Conservation (phyloP, 2,113 vertebrate genomes). For the Myocastor coypus region DNA sequence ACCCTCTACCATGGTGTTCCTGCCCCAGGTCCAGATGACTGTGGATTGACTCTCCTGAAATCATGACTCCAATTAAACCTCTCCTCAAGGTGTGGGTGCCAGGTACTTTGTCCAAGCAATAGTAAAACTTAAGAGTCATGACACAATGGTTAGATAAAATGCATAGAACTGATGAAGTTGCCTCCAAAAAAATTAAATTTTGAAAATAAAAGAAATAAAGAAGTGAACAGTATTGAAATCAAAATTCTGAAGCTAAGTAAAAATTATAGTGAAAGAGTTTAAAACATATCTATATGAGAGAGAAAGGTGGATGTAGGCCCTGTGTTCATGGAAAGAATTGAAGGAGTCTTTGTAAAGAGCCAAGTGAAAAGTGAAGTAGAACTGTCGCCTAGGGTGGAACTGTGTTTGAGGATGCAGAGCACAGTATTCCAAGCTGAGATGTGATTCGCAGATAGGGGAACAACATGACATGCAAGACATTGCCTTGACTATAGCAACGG, state of each 20-base stretch:
- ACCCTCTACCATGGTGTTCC: neutral
- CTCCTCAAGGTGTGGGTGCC: neutral
- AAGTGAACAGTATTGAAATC: neutral
- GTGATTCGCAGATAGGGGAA: neutral
- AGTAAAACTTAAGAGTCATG: neutral
- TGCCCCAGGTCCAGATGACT: neutral
- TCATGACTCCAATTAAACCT: neutral
- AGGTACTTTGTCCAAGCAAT: neutral
- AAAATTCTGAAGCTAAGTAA: slow-evolving; percentile 3
- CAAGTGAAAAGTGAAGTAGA: neutral
- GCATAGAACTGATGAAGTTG: neutral
- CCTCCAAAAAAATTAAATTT: neutral
- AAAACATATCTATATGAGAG: slow-evolving; percentile 13
- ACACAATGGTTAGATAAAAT: neutral
- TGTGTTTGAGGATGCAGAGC: neutral
- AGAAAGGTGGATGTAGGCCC: neutral
- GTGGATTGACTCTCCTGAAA: neutral
- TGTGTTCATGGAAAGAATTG: neutral
- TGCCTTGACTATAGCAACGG: neutral
- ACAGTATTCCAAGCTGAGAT: neutral
- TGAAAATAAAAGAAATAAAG: neutral
- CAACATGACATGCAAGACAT: neutral
- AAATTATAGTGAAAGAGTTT: slow-evolving; percentile 12
- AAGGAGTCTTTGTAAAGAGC: neutral
- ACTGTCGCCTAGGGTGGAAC: neutral